phyloP scores from a whole-genome alignment of 2,797 vertebrate genomes.

The Synanceia verrucosa region DNA sequence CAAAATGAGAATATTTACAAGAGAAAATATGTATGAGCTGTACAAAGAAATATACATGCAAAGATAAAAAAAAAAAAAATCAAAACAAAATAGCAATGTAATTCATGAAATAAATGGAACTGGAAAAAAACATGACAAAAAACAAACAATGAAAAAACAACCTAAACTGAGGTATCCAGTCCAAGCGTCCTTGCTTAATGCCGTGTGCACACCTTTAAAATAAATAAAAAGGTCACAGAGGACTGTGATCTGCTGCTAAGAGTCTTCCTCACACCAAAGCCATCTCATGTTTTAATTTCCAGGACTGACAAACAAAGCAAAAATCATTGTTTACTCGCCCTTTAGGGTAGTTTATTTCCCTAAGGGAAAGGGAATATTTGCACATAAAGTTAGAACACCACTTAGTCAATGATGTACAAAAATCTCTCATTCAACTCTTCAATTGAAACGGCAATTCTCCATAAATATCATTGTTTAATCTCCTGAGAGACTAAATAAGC shows the following conservation, averaged over 20 bases:
- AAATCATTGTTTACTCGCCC: background rate
- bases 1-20: constrained; percentile 97
- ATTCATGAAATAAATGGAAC: constrained; percentile 83
- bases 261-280: constrained; percentile 1
- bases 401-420: constrained; percentile 36
- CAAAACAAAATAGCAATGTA: constrained; percentile 61
- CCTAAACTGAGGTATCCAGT: constrained; percentile 88
- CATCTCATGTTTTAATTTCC: background rate
- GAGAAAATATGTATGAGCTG: constrained; percentile 90
- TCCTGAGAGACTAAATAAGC: constrained; percentile 17
- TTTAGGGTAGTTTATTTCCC: background rate
- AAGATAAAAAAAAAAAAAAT: constrained; percentile 79
- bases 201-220: constrained; percentile 58
- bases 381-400: constrained; percentile 48
- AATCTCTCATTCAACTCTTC: constrained; percentile 18
- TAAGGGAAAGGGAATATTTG: constrained; percentile 19
- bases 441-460: constrained; percentile 9
- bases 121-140: constrained; percentile 67
- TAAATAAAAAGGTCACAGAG: constrained; percentile 61
- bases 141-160: constrained; percentile 35
- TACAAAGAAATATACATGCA: constrained; percentile 99
- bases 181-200: constrained; percentile 65
- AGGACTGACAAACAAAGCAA: background rate
- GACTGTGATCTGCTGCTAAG: constrained; percentile 23
- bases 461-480: background rate